phyloP scores from a whole-genome alignment of 2,797 vertebrate genomes.

The Mionectes olivaceus region DNA sequence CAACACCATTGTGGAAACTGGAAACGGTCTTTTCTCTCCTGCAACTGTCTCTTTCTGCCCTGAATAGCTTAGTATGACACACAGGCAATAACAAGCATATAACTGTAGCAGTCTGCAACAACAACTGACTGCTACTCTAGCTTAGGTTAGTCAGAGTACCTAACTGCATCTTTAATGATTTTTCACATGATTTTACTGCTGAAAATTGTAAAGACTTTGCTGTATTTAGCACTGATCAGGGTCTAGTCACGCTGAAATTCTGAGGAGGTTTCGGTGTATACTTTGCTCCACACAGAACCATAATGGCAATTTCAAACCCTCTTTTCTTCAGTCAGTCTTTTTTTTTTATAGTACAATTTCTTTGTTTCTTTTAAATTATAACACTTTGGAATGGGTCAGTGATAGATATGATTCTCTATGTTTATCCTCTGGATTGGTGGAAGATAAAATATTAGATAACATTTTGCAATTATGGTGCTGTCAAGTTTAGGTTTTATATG shows the following conservation, averaged over 20 bases:
- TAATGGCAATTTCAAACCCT: neutral
- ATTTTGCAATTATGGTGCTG: conserved; percentile 16
- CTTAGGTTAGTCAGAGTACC: neutral
- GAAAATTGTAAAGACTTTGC: neutral
- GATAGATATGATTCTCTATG: neutral
- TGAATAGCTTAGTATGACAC: neutral
- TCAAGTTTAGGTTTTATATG: neutral
- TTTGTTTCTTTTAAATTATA: neutral
- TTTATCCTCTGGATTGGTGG: neutral
- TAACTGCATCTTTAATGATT: neutral
- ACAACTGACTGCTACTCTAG: neutral
- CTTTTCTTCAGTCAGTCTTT: neutral
- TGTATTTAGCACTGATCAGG: neutral
- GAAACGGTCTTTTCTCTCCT: neutral
- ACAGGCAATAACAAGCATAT: neutral
- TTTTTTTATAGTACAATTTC: neutral
- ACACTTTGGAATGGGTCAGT: neutral
- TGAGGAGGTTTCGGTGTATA: neutral
- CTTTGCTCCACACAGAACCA: neutral
- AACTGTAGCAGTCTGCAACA: neutral
- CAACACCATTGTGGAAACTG: neutral
- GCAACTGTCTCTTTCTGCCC: neutral
- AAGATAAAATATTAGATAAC: neutral
- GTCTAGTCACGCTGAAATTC: neutral
- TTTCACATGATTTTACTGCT: neutral